phyloP scores from a whole-genome alignment of 1,140 invertebrate genomes.

The Zaprionus vittiger region DNA sequence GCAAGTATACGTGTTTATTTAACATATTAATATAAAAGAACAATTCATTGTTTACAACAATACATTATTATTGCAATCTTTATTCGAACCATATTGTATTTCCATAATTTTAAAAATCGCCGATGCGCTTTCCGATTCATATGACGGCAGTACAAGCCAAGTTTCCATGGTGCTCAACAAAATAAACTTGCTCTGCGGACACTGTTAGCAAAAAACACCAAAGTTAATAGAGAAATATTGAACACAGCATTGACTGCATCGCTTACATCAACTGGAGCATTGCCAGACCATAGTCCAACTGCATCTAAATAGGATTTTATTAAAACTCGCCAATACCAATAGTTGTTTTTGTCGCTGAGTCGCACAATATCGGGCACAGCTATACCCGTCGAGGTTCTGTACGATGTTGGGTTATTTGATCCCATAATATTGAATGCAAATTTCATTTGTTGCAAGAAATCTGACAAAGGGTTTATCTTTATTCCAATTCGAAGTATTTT shows the following conservation, averaged over 20 bases:
- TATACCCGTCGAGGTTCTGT: not conserved
- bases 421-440: not conserved
- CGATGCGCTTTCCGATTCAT: not conserved
- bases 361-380: conserved; percentile 1
- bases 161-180: conserved; percentile 14
- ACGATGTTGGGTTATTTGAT: not conserved
- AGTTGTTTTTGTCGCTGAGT: conserved; percentile 9
- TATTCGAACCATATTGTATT: not conserved
- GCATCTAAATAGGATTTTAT: conserved; percentile 12
- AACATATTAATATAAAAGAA: not conserved
- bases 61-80: not conserved
- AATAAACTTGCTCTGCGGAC: conserved; percentile 16
- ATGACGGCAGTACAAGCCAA: conserved; percentile 2
- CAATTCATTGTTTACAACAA: not conserved
- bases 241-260: not conserved
- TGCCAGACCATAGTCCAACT: conserved; percentile 1
- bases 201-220: not conserved
- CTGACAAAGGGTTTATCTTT: not conserved
- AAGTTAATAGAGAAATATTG: not conserved
- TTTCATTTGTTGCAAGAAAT: not conserved
- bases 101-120: not conserved
- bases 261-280: conserved; percentile 10
- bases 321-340: conserved; percentile 8
- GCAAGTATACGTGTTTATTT: not conserved
- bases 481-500: not conserved